These are phyloP conservation scores for Sitta europaea DNA, from an alignment of 2,113 vertebrate genomes.

Conservation along the genomic window DNA sequence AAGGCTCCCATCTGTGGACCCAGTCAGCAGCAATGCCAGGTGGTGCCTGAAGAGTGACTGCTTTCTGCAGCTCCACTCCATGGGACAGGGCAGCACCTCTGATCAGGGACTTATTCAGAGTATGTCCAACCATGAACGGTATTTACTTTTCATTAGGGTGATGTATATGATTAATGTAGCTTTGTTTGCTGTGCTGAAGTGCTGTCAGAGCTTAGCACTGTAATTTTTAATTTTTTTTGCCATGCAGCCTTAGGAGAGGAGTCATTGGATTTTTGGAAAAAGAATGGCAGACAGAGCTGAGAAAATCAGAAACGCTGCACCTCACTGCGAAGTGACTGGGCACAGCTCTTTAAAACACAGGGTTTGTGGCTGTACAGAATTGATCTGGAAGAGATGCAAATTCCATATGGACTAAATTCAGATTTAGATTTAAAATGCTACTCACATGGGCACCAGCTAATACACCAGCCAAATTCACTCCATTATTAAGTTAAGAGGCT, in stretches of 20 bases:
- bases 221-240: not conserved
- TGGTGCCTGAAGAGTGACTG: not conserved
- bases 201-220: not conserved
- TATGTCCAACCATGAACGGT: not conserved
- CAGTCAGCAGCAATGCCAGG: not conserved
- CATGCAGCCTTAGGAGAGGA: not conserved
- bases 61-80: not conserved
- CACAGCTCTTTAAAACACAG: not conserved
- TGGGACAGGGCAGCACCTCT: not conserved
- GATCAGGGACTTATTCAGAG: not conserved
- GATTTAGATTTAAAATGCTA: constrained; percentile 32
- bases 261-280: not conserved
- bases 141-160: not conserved
- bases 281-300: not conserved
- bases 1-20: not conserved
- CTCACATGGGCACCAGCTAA: not conserved
- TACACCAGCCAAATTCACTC: constrained; percentile 30
- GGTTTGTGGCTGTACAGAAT: not conserved
- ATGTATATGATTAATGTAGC: not conserved
- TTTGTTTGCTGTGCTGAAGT: not conserved
- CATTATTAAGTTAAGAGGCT: constrained; percentile 44
- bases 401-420: constrained; percentile 14
- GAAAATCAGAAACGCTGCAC: not conserved
- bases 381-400: constrained; percentile 13
- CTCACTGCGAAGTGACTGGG: not conserved